These are phyloP conservation scores for Gasterosteus aculeatus DNA, from an alignment of 2,113 vertebrate species.

Conservation along the genomic window DNA sequence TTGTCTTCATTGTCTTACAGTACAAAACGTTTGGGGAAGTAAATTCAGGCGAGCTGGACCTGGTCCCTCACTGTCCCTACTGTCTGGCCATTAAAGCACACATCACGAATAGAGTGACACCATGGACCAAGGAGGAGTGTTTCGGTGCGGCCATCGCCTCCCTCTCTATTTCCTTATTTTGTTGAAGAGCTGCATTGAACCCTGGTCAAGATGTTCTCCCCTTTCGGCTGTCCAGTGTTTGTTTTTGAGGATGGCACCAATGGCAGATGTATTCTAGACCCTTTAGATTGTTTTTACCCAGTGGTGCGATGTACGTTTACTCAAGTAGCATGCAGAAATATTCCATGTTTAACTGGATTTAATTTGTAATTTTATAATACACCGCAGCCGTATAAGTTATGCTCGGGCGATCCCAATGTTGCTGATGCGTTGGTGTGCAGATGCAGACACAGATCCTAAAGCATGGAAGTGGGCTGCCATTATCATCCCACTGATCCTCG, in stretches of 20 bases:
- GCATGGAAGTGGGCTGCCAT: rapidly evolving
- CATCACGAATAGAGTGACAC: rapidly evolving
- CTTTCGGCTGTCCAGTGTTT: background rate
- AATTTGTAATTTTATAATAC: background rate
- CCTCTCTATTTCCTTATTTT: background rate
- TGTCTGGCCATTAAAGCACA: background rate
- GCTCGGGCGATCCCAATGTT: background rate
- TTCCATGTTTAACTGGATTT: background rate
- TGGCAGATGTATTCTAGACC: too few species aligned
- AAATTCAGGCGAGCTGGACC: rapidly evolving
- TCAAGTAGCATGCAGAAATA: background rate
- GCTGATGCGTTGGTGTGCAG: constrained; percentile 22
- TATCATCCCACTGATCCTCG: constrained; percentile 36
- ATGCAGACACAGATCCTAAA: rapidly evolving
- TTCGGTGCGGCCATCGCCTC: constrained; percentile 42
- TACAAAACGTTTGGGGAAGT: rapidly evolving
- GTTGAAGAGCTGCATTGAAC: background rate
- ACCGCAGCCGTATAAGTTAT: background rate
- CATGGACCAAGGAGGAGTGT: rapidly evolving
- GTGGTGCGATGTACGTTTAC: background rate
- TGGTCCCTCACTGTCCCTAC: constrained; percentile 1
- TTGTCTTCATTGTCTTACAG: constrained; percentile 16
- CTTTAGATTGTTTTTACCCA: background rate
- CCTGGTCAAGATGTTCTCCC: background rate
- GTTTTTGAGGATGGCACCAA: background rate